Evolutionary conservation across 1,140 invertebrate species (phyloP), one percentile per base, ranked within the genome.

Genomic region (Scaptomyza hsui): DNA sequence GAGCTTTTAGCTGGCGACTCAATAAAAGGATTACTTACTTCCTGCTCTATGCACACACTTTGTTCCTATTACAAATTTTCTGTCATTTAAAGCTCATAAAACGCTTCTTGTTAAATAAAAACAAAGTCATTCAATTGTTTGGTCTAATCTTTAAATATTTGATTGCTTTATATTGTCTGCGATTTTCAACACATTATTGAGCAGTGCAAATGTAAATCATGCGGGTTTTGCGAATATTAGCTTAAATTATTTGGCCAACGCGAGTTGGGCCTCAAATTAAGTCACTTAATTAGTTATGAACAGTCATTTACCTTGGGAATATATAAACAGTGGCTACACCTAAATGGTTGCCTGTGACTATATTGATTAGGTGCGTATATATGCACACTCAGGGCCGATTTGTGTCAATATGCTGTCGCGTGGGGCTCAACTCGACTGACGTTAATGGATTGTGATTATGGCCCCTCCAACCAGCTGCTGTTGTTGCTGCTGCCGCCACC

Each of bases 301-400:
- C 62, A 59, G 10, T 55, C 59, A 69, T 21, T 63, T 69, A 61
- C 44, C 45, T 68, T 56, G 49, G 26, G 52, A 49, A 52, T 37
- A 19, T 18, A 32, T 47, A 55, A 78, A 74, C 55, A 74, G 64
- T 37, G 16, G 41, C 39, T 15, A 41, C 41, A 29, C 73, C 63
- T 29, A 29, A n/a, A 37, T 37, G 4, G 16, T 13, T 18, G 37
- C 70, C 32, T 29, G 21, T 35, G 72, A 59, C 44, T 61, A 71
- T 77, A 85, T 80, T 86, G 81, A 86, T 86, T 86, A 80, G 61
- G 65, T 86, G 74, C 65, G 63, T 77, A 80, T 80, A 69, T 80
- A 86, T 63, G 63, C 47, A 45, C 63, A 55, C 63, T 77, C 51
- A 41, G 44, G 61, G 56, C 42, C 60, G 61, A 67, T 71, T 68